phyloP scores from a whole-genome alignment of 2,113 vertebrate genomes.

The Numenius arquata region DNA sequence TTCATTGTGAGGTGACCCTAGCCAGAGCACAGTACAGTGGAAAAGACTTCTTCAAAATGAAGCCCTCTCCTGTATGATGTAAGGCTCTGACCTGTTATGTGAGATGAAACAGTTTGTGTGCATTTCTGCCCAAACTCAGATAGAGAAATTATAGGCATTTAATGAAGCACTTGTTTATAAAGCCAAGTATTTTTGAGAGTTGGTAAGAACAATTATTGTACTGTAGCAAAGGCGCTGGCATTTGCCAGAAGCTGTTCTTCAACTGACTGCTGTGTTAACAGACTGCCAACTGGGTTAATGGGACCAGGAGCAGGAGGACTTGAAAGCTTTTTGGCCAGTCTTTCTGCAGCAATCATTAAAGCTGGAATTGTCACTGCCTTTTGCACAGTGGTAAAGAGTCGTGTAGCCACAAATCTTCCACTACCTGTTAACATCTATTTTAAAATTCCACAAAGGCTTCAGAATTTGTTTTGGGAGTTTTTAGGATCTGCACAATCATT shows the following conservation, averaged over 20 bases:
- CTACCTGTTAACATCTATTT: not conserved
- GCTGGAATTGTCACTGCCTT: not conserved
- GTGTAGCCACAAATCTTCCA: not conserved
- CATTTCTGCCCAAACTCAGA: not conserved
- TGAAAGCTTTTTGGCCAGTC: not conserved
- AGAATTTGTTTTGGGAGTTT: not conserved
- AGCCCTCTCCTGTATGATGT: not conserved
- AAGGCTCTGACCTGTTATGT: not conserved
- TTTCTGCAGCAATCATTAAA: not conserved
- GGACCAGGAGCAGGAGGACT: not conserved
- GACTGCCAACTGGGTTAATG: not conserved
- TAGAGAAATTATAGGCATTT: not conserved
- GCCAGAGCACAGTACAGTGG: not conserved
- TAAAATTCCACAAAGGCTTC: not conserved
- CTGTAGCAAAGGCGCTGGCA: not conserved
- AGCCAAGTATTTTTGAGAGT: not conserved
- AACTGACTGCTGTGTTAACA: not conserved
- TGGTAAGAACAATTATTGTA: not conserved
- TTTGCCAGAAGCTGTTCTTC: not conserved
- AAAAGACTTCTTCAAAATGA: not conserved
- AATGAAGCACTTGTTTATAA: not conserved
- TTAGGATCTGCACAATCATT: not conserved
- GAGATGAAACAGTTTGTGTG: not conserved
- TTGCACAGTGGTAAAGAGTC: not conserved
- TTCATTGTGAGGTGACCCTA: not conserved